Evolutionary conservation across 2,113 vertebrate species (phyloP).

Genomic region (Salvelinus alpinus): DNA sequence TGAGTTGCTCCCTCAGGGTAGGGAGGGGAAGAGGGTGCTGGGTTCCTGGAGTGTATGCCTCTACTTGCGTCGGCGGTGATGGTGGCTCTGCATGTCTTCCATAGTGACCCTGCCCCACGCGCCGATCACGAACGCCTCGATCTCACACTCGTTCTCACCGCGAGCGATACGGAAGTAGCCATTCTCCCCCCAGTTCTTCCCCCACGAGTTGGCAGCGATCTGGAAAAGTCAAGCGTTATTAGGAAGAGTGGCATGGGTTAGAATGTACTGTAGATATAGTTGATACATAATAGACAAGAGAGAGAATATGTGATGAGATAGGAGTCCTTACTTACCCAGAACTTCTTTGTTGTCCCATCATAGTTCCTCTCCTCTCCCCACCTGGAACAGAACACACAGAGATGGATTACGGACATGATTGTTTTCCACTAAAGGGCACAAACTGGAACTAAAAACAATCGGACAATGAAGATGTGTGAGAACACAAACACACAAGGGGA

Average conservation of each 20-base stretch:
- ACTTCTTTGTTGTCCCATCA: constrained; percentile 80
- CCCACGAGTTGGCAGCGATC: constrained; percentile 96
- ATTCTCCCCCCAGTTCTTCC: constrained; percentile 89
- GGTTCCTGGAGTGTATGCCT: constrained; percentile 26
- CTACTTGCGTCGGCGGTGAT: constrained; percentile 67
- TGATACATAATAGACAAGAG: neutral
- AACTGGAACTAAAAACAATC: neutral
- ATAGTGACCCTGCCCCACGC: constrained; percentile 92
- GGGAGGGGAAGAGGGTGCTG: constrained; percentile 12
- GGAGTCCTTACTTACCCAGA: constrained; percentile 92
- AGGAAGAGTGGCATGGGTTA: neutral
- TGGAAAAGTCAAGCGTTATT: constrained; percentile 48
- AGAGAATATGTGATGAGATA: neutral
- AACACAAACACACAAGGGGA: neutral
- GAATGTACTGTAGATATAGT: neutral
- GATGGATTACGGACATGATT: constrained; percentile 7
- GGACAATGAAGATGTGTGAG: neutral
- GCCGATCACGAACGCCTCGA: constrained; percentile 91
- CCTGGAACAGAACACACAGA: constrained; percentile 66
- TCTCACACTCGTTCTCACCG: constrained; percentile 91
- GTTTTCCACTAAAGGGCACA: neutral
- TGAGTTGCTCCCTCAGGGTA: no score
- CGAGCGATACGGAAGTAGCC: constrained; percentile 92
- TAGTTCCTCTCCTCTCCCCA: constrained; percentile 88
- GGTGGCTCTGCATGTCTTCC: constrained; percentile 88